Evolutionary conservation across 2,113 vertebrate genomes (phyloP).

Genomic region (Platichthys flesus): DNA sequence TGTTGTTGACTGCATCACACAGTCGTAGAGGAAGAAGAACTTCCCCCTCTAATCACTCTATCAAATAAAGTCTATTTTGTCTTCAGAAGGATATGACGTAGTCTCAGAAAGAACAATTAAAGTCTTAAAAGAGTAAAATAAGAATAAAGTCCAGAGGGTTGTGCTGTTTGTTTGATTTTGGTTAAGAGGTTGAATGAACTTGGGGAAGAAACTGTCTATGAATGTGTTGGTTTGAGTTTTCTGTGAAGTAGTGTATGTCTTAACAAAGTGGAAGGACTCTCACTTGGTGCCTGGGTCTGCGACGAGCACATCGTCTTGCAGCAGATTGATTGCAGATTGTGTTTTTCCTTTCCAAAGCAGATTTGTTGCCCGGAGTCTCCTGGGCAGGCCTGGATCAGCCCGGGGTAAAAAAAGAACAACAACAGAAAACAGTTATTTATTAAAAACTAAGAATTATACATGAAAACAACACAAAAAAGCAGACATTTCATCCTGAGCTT

Average conservation of each 20-base stretch:
- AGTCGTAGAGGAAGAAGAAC: no score
- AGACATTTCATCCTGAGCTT: not conserved
- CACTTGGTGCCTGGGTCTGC: constrained; percentile 93
- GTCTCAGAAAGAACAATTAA: no score
- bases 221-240: no score
- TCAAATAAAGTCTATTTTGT: no score
- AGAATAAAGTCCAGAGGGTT: no score
- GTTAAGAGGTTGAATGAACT: no score
- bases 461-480: not conserved
- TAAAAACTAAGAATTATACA: not conserved
- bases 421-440: not conserved
- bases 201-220: no score
- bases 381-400: constrained; percentile 85
- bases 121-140: no score
- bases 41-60: no score
- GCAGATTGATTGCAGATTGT: constrained; percentile 85
- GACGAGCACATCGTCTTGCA: constrained; percentile 90
- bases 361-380: constrained; percentile 88
- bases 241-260: not conserved
- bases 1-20: no score
- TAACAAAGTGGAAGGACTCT: constrained; percentile 30
- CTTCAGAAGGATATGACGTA: no score
- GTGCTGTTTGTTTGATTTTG: no score
- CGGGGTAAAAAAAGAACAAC: not conserved
- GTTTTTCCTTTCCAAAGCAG: constrained; percentile 92